Evolutionary conservation across 2,888 invertebrate species (phyloP).

Genomic region (Fabriciana adippe): DNA sequence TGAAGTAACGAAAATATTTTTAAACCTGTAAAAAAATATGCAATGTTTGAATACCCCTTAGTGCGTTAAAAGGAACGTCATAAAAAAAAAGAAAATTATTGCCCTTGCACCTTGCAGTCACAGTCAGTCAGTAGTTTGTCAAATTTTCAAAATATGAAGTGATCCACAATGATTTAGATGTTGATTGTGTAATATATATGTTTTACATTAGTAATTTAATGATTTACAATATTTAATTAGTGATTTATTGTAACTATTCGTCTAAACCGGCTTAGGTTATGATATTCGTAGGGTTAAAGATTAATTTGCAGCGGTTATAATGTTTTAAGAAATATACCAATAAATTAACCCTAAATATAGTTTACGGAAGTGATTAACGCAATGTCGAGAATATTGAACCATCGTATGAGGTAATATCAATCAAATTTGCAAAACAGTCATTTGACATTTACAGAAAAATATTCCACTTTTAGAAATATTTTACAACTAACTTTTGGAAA

Average conservation of each 20-base stretch:
- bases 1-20: too few species aligned
- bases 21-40: too few species aligned
- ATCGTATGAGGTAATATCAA: slow-evolving; percentile 66
- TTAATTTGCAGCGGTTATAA: slow-evolving; percentile 55
- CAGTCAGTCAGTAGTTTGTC: slow-evolving; percentile 57
- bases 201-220: slow-evolving; percentile 47
- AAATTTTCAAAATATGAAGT: slow-evolving; percentile 69
- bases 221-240: slow-evolving; percentile 46
- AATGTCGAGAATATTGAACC: slow-evolving; percentile 77
- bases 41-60: not conserved
- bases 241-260: slow-evolving; percentile 51
- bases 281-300: slow-evolving; percentile 54
- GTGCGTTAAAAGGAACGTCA: slow-evolving; percentile 33
- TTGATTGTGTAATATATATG: slow-evolving; percentile 68
- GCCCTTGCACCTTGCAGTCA: slow-evolving; percentile 47
- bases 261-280: slow-evolving; percentile 72
- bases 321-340: slow-evolving; percentile 49
- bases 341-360: slow-evolving; percentile 46
- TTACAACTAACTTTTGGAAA: not conserved
- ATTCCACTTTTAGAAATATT: not conserved
- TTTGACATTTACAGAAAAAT: slow-evolving; percentile 10
- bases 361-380: slow-evolving; percentile 55
- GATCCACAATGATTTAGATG: slow-evolving; percentile 71
- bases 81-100: slow-evolving; percentile 52
- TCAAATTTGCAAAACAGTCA: not conserved